Base-by-base conservation (phyloP, 1,140 invertebrate species). In the Rhyacophila brunnea region DNA sequence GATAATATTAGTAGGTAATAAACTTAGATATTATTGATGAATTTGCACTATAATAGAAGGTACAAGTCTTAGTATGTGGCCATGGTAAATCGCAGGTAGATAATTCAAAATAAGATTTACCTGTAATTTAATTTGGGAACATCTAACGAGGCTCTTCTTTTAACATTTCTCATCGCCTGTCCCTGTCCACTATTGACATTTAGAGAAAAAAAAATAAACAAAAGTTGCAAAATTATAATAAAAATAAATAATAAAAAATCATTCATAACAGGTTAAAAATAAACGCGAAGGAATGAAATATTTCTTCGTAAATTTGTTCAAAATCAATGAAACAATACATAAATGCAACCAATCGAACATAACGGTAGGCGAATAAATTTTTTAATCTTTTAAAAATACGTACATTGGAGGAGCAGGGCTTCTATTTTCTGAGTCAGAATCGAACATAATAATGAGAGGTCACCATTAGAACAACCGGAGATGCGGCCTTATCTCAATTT, bases 371-470 rank as follows among this genome's bases (percentile, higher is more conserved):
- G 9, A 9, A 3, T 28, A 28, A 9, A 28, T 28, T 28, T 28
- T 28, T 28, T 28, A 28, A 28, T 28, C 23, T 5, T 28, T 28
- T 28, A 28, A 28, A n/a, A 28, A 32, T 55, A 55, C 52, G 36
- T 55, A 55, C 55, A 58, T 58, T 58, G 55, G 55, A 58, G 55
- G 55, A 58, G 38, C 55, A 58, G 55, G 55, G 44, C 47, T 58
- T 44, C 46, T 51, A 44, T 34, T 58, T 43, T 51, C 55, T 19
- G 38, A 50, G 40, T 50, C 48, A 58, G 55, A 58, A 51, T 58
- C 50, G 50, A 58, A 47, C 55, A 58, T 58, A 58, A 36, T 50
- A 58, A 51, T 47, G 43, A 19, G 44, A 35, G 34, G 23, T 36
- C 55, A 58, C 55, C 55, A 50, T 58, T 50, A 58, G 17, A 44